Evolutionary conservation across 2,888 invertebrate species (phyloP).

Genomic region (Phania funesta): DNA sequence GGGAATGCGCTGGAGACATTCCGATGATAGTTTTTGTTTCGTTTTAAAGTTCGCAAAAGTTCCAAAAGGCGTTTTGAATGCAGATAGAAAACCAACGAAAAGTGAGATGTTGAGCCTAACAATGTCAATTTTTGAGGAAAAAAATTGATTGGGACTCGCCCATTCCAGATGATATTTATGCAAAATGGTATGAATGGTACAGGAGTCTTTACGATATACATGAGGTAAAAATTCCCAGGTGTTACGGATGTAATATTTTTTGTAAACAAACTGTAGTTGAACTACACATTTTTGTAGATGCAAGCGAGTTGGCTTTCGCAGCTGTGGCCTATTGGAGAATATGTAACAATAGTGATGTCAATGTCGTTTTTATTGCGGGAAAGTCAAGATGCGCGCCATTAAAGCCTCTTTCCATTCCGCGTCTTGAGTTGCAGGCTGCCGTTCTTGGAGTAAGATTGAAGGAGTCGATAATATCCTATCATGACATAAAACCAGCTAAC

Average conservation of each 20-base stretch:
- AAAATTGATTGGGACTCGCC: constrained; percentile 26
- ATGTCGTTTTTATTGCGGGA: constrained; percentile 29
- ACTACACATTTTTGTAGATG: no score
- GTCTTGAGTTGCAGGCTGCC: constrained; percentile 42
- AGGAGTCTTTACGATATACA: neutral
- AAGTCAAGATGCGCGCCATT: constrained; percentile 50
- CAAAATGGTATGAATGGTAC: constrained; percentile 31
- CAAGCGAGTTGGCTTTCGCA: constrained; percentile 35
- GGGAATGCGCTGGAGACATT: constrained; percentile 37
- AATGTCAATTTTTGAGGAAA: constrained; percentile 6
- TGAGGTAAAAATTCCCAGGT: neutral
- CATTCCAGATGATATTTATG: constrained; percentile 25
- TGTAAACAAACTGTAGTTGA: neutral
- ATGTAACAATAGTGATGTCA: constrained; percentile 1
- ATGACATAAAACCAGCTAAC: constrained; percentile 2
- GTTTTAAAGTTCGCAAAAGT: constrained; percentile 49
- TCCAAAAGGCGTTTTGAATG: constrained; percentile 22
- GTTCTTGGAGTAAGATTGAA: constrained; percentile 39
- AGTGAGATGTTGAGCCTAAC: constrained; percentile 25
- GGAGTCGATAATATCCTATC: constrained; percentile 4
- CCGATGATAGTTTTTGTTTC: constrained; percentile 37
- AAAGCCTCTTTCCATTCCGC: constrained; percentile 49
- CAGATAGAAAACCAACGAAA: constrained; percentile 38
- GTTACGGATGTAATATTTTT: constrained; percentile 7
- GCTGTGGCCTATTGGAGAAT: constrained; percentile 45